Conservation (phyloP, 2,888 invertebrate genomes). For the Megastigmus dorsalis region DNA sequence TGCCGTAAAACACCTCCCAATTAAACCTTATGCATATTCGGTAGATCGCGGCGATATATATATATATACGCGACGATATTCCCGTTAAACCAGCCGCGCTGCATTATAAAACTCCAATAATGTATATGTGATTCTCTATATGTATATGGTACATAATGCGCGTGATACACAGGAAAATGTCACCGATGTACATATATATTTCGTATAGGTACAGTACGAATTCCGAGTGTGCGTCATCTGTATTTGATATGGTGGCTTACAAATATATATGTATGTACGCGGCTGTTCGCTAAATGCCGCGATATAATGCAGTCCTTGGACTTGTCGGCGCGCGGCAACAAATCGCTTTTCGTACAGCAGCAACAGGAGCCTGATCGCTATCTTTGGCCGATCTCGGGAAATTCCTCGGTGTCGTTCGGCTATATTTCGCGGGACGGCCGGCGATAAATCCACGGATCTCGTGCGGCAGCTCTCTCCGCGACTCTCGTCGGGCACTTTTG, state of each 20-base stretch:
- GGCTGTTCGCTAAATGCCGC: too few species aligned
- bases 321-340: background rate
- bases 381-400: conserved; percentile 4
- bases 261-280: too few species aligned
- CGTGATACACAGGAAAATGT: too few species aligned
- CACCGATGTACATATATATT: too few species aligned
- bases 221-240: too few species aligned
- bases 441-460: conserved; percentile 34
- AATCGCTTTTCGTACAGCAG: background rate
- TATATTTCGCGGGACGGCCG: conserved; percentile 18
- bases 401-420: conserved; percentile 17
- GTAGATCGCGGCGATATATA: background rate
- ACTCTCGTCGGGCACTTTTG: background rate
- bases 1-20: conserved; percentile 15
- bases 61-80: conserved; percentile 10
- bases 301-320: background rate
- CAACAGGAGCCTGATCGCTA: too few species aligned
- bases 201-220: too few species aligned
- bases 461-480: too few species aligned
- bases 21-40: background rate
- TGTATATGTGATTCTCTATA: too few species aligned
- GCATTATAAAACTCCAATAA: conserved; percentile 15
- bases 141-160: too few species aligned
- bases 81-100: conserved; percentile 6
- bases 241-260: too few species aligned